phyloP scores from a whole-genome alignment of 1,140 invertebrate species.

The Holcopasites calliopsidis region DNA sequence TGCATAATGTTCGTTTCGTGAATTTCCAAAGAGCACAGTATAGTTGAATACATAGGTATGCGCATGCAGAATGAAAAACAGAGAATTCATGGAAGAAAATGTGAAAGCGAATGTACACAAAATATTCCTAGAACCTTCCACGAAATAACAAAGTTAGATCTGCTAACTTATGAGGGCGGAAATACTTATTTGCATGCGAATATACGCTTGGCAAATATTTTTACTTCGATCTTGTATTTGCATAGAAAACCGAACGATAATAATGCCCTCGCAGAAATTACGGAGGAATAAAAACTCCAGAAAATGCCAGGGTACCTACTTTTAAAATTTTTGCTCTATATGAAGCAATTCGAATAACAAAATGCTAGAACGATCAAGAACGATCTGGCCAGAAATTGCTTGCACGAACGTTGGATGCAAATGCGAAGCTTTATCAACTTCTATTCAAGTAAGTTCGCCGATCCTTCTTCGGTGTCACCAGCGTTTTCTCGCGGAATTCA shows the following conservation, averaged over 20 bases:
- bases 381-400: not conserved
- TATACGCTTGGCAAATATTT: not conserved
- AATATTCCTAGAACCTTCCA: conserved; percentile 3
- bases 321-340: not conserved
- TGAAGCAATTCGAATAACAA: not conserved
- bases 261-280: not conserved
- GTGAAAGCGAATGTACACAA: not conserved
- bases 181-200: not conserved
- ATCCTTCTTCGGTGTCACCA: not conserved
- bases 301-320: not conserved
- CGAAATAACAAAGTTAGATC: conserved; percentile 1
- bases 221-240: not conserved
- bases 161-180: conserved; percentile 4
- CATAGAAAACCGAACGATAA: not conserved
- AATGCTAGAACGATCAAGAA: not conserved
- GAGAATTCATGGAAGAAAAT: not conserved
- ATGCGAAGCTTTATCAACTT: not conserved
- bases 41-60: not conserved
- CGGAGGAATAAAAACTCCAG: not conserved
- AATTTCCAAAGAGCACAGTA: too few species aligned
- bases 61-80: not conserved
- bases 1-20: too few species aligned
- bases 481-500: conserved; percentile 13
- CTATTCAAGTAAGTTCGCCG: not conserved
- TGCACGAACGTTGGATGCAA: not conserved